These are phyloP conservation scores for Apistogramma diplotaenia DNA, from an alignment of 2,113 vertebrate species.

Conservation along the genomic window DNA sequence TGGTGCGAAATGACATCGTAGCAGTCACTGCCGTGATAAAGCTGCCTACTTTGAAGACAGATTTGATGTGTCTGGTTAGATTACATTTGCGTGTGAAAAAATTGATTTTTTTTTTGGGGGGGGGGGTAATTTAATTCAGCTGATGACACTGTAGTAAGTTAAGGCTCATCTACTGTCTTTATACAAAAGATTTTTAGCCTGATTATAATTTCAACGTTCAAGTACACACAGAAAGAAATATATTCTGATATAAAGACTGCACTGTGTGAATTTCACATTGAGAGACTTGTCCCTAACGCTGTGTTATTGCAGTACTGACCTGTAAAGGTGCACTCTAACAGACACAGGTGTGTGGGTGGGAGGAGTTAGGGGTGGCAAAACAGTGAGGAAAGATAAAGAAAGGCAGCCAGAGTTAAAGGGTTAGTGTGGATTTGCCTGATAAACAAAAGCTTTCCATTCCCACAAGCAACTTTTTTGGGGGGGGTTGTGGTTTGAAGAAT, in stretches of 20 bases:
- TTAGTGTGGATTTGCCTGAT: neutral
- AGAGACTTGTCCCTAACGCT: neutral
- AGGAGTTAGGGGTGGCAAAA: neutral
- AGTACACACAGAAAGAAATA: neutral
- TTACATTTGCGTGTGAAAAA: neutral
- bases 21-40: neutral
- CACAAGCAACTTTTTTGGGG: neutral
- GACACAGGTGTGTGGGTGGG: neutral
- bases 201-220: neutral
- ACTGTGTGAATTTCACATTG: too few species aligned
- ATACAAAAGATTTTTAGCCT: neutral
- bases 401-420: rapidly evolving
- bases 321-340: neutral
- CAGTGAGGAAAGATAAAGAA: neutral
- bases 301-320: neutral
- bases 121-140: too few species aligned
- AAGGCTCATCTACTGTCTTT: neutral
- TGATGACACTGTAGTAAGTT: neutral
- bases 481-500: neutral
- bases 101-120: neutral
- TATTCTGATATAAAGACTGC: neutral
- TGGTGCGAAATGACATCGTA: neutral
- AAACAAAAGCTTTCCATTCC: neutral
- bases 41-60: neutral
- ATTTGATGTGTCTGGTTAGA: neutral